These are phyloP conservation scores for Xestia xanthographa DNA, from an alignment of 2,888 invertebrate genomes.

Conservation along the genomic window DNA sequence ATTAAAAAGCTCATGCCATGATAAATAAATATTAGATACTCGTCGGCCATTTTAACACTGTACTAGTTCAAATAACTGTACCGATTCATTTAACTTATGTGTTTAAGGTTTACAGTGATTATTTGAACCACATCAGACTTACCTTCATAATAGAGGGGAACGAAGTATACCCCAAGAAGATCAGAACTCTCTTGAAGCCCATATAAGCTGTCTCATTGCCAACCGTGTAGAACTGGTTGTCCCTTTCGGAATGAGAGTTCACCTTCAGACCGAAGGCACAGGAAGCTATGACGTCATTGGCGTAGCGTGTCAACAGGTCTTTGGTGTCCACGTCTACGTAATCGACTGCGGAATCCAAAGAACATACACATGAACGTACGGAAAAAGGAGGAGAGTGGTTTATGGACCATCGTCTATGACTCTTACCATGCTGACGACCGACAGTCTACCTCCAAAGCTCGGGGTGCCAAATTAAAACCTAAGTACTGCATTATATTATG, in stretches of 20 bases:
- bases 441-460: neutral
- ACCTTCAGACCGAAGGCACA: conserved; percentile 88
- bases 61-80: no score
- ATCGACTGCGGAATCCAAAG: conserved; percentile 57
- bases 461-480: neutral
- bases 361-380: neutral
- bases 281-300: conserved; percentile 89
- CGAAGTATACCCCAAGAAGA: conserved; percentile 65
- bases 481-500: neutral
- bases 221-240: conserved; percentile 89
- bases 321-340: conserved; percentile 81
- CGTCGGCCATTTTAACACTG: no score
- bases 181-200: conserved; percentile 66
- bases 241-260: conserved; percentile 87
- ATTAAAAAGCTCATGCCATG: no score
- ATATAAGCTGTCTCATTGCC: conserved; percentile 84
- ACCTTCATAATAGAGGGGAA: conserved; percentile 66
- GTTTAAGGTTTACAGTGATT: neutral
- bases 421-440: neutral
- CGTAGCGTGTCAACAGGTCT: conserved; percentile 84
- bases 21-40: no score
- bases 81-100: neutral
- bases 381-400: neutral
- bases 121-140: conserved; percentile 11
- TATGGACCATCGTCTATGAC: neutral